These are phyloP conservation scores for Anastatus disparis DNA, from an alignment of 1,140 invertebrate genomes.

Conservation along the genomic window DNA sequence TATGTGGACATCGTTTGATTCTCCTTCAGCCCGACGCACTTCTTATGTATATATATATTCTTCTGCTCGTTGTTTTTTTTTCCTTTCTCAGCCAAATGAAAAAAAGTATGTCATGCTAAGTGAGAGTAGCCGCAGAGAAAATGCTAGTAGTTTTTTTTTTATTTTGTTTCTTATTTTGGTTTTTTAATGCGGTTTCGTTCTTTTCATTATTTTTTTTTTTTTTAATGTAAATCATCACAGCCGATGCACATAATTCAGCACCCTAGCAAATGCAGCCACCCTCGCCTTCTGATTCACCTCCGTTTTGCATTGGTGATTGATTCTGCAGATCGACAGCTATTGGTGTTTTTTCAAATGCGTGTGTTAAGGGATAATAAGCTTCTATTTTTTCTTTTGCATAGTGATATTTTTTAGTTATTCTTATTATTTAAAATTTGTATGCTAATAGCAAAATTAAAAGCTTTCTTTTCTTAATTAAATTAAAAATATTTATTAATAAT, in stretches of 20 bases:
- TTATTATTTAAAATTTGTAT: slow-evolving; percentile 6
- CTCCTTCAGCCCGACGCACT: no score
- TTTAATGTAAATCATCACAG: slow-evolving; percentile 5
- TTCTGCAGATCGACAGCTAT: slow-evolving; percentile 83
- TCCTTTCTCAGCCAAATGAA: background rate
- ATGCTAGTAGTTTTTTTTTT: slow-evolving; percentile 12
- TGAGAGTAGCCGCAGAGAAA: background rate
- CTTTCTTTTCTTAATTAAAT: no score
- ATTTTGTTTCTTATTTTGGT: background rate
- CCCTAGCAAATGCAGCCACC: slow-evolving; percentile 82
- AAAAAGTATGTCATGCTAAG: background rate
- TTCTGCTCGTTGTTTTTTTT: background rate
- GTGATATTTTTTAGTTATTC: slow-evolving; percentile 3
- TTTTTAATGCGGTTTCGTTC: background rate
- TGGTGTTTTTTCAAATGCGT: slow-evolving; percentile 38
- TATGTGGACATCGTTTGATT: background rate
- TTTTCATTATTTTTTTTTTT: background rate
- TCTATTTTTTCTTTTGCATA: slow-evolving; percentile 39
- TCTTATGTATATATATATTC: background rate
- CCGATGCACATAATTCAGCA: slow-evolving; percentile 35
- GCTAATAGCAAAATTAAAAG: no score
- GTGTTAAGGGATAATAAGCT: slow-evolving; percentile 65
- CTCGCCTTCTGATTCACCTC: slow-evolving; percentile 79
- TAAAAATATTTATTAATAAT: no score
- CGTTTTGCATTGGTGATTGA: slow-evolving; percentile 76